phyloP scores from a whole-genome alignment of 2,888 invertebrate genomes.

The Polydrusus tereticollis region DNA sequence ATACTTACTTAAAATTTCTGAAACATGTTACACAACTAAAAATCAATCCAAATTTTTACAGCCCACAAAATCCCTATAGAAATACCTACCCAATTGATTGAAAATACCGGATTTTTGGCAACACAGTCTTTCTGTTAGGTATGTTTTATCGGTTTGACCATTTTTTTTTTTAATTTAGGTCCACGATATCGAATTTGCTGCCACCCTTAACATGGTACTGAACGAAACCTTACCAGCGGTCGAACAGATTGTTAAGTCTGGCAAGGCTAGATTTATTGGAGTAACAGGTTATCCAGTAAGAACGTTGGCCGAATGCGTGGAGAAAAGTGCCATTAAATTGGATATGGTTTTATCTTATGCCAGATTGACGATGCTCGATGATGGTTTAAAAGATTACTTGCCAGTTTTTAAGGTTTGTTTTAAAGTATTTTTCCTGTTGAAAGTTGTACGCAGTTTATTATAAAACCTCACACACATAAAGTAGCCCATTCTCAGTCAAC shows the following conservation, averaged over 20 bases:
- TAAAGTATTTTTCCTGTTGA: background rate
- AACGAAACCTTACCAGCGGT: slow-evolving; percentile 90
- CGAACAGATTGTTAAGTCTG: slow-evolving; percentile 78
- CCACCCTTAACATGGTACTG: slow-evolving; percentile 79
- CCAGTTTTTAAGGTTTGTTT: slow-evolving; percentile 78
- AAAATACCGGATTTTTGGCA: too few relatives aligned
- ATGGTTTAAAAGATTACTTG: slow-evolving; percentile 79
- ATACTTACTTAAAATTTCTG: too few relatives aligned
- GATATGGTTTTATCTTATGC: slow-evolving; percentile 83
- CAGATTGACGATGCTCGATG: slow-evolving; percentile 84
- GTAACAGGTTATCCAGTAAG: slow-evolving; percentile 89
- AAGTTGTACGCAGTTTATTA: too few relatives aligned
- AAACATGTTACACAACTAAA: too few relatives aligned
- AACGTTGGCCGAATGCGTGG: slow-evolving; percentile 79
- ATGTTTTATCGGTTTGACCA: too few relatives aligned
- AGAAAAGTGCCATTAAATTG: slow-evolving; percentile 72
- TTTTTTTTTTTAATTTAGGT: slow-evolving; percentile 71
- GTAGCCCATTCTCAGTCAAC: too few relatives aligned
- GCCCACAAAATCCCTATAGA: too few relatives aligned
- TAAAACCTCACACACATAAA: too few relatives aligned
- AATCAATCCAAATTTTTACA: too few relatives aligned
- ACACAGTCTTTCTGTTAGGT: too few relatives aligned
- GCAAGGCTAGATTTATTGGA: slow-evolving; percentile 85
- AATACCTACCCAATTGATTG: too few relatives aligned
- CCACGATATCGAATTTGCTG: slow-evolving; percentile 92